phyloP scores from a whole-genome alignment of 2,797 vertebrate genomes.

The Semotilus atromaculatus region DNA sequence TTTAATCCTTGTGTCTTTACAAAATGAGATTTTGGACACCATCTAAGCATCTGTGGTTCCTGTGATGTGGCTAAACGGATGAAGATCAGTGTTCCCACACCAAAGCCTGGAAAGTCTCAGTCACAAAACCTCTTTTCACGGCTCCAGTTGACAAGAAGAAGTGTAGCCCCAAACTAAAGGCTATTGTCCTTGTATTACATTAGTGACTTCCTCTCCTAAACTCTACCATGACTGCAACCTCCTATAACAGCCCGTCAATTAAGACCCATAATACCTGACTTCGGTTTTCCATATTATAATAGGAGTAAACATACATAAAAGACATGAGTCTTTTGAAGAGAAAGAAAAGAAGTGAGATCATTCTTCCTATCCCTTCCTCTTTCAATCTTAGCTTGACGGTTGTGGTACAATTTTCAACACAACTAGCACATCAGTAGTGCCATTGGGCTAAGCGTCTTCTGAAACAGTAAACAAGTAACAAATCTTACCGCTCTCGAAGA shows the following conservation, averaged over 20 bases:
- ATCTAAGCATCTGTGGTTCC: constrained; percentile 15
- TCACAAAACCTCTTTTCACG: constrained; percentile 10
- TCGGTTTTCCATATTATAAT: constrained; percentile 20
- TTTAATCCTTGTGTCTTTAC: constrained; percentile 17
- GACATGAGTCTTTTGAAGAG: neutral
- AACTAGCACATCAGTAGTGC: constrained; percentile 22
- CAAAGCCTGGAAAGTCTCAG: neutral
- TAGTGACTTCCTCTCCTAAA: neutral
- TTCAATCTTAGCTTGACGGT: neutral
- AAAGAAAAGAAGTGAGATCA: constrained; percentile 4
- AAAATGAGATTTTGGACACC: neutral
- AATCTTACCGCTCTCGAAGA: constrained; percentile 41
- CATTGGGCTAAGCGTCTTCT: neutral
- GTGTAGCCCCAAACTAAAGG: constrained; percentile 22
- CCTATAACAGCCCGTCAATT: neutral
- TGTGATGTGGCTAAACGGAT: constrained; percentile 37
- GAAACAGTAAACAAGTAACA: constrained; percentile 30
- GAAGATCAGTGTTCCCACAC: constrained; percentile 2
- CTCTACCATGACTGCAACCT: neutral
- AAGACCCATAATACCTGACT: constrained; percentile 14
- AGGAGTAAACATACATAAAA: constrained; percentile 9
- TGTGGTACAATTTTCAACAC: constrained; percentile 4
- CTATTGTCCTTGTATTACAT: constrained; percentile 35
- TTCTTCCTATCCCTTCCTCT: constrained; percentile 2
- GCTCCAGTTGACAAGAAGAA: neutral